Base-by-base conservation (phyloP, 1,140 invertebrate species). In the Micrasema minimum region DNA sequence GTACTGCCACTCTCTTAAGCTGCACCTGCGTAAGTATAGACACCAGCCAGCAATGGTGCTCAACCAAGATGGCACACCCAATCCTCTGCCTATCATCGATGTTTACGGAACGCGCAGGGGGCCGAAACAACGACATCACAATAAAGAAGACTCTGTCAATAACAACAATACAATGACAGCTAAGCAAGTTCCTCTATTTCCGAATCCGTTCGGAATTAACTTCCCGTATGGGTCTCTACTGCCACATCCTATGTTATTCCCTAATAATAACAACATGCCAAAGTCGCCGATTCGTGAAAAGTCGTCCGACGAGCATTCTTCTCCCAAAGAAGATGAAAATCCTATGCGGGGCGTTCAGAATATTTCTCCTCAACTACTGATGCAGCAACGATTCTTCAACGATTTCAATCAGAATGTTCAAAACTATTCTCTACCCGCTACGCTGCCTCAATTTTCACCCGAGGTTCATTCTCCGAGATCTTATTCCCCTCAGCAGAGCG, bases 1-100 rank as follows among this genome's bases (percentile, higher is more conserved):
- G 80, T 99, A 99, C 80, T 98, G 95, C 77, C 98, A 99, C 84
- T 96, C 95, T 26, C 84, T 99, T 0, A 99, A 99, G 79, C 86
- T 98, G 0, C 98, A 99, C 82, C 81, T 99, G 12, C 86, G 95
- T 2, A 99, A 99, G 79, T 96, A 97, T 77, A 83, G 86, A 38
- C 97, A 99, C 79, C 89, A 90, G 74, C 93, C 95, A 0, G 92
- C 90, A 0, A 90, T 92, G 84, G 93, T 96, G 0, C 81, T 96
- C 1, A 96, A 97, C 77, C 87, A 92, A 14, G 95, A 97, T 74
- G 95, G 94, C 1, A 90, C 92, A 0, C 92, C 93, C 0, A 96
- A 96, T 80, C 92, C 93, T 0, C 79, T 92, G 26, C 91, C 93
- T 0, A 92, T 96, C 0, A 96, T 97, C 69, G 95, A 97, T 79